Conservation (phyloP, 2,888 invertebrate species). For the Pseudococcus viburni region DNA sequence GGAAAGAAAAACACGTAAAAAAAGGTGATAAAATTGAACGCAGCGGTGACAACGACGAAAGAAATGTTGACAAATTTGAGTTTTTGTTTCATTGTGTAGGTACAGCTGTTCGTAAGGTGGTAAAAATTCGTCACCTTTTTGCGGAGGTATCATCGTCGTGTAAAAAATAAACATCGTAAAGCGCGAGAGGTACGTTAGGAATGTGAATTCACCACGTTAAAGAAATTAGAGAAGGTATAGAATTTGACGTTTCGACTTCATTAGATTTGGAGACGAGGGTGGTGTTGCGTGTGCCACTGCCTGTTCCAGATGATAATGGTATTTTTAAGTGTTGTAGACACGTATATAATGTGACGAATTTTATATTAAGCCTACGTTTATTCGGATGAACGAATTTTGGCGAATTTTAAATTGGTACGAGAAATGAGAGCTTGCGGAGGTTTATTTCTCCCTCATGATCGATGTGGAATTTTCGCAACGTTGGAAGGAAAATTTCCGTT, state of each 20-base stretch:
- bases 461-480: neutral
- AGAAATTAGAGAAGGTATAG: neutral
- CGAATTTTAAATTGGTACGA: neutral
- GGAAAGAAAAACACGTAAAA: neutral
- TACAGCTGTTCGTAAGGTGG: neutral
- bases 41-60: neutral
- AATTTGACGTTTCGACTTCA: constrained; percentile 12
- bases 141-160: neutral
- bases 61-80: constrained; percentile 17
- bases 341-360: neutral
- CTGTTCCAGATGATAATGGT: neutral
- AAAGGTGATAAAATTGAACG: neutral
- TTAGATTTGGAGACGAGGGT: neutral
- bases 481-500: neutral
- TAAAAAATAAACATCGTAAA: neutral
- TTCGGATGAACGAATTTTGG: neutral
- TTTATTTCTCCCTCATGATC: too few species aligned
- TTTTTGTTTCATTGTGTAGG: neutral
- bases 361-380: neutral
- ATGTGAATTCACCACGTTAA: neutral
- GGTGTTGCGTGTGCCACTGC: neutral
- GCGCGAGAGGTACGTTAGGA: neutral
- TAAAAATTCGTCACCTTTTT: neutral
- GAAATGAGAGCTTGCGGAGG: neutral
- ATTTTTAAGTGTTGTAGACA: neutral